phyloP scores from a whole-genome alignment of 2,113 vertebrate genomes.

The Cryptoleucopteryx plumbea region DNA sequence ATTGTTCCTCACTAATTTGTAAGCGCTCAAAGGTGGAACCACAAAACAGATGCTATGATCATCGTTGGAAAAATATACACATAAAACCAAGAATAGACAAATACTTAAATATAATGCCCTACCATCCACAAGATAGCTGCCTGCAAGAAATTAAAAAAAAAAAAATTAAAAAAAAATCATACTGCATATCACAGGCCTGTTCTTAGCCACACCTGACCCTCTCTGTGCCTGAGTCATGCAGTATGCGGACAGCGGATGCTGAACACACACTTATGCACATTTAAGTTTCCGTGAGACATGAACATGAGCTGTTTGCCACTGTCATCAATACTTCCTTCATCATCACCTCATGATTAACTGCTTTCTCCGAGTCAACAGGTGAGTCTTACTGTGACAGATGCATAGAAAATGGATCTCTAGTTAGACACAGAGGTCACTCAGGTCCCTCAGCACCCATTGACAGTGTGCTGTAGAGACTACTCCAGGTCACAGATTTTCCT shows the following conservation, averaged over 20 bases:
- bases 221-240: neutral
- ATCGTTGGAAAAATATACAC: neutral
- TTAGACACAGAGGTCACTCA: rapidly evolving
- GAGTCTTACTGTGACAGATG: neutral
- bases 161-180: neutral
- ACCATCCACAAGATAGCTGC: neutral
- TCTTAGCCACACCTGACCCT: neutral
- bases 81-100: neutral
- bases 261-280: neutral
- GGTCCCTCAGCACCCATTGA: neutral
- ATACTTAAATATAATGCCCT: neutral
- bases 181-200: neutral
- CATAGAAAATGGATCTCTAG: neutral
- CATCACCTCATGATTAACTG: neutral
- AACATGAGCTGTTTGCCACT: neutral
- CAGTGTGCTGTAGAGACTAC: neutral
- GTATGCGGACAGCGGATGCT: neutral
- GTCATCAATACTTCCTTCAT: neutral
- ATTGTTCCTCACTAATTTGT: neutral
- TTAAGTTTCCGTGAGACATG: neutral
- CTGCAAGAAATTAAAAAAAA: neutral
- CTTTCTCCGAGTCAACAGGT: neutral
- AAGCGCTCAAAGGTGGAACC: neutral
- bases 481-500: neutral
- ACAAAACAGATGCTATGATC: neutral